Evolutionary conservation across 2,797 vertebrate genomes (phyloP).

Genomic region (Sylvia borin): DNA sequence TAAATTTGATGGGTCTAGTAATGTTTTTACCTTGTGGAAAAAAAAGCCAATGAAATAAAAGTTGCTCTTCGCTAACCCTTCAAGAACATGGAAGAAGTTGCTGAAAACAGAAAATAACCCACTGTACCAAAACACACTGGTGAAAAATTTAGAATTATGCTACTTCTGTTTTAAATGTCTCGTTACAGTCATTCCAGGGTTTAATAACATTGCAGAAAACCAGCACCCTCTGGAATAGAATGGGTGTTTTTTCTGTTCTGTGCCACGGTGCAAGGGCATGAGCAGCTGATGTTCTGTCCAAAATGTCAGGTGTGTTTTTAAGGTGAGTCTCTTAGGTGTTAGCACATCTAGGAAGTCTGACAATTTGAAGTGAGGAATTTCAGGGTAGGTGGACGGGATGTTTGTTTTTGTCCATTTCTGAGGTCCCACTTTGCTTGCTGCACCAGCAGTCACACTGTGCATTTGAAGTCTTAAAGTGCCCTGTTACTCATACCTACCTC

Average conservation of each 20-base stretch:
- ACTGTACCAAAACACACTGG: background rate
- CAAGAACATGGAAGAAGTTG: background rate
- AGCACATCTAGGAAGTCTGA: background rate
- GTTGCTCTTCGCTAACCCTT: background rate
- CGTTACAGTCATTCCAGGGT: background rate
- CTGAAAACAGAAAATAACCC: background rate
- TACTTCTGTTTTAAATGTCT: background rate
- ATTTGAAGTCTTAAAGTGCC: background rate
- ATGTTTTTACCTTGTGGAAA: background rate
- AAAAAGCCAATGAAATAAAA: rapidly evolving
- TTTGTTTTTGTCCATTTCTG: background rate
- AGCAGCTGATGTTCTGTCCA: background rate
- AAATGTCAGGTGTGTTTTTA: background rate
- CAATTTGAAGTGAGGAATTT: background rate
- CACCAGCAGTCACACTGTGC: background rate
- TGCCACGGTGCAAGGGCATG: background rate
- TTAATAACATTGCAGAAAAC: background rate
- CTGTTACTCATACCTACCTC: background rate
- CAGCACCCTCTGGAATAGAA: background rate
- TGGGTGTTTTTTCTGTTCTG: background rate
- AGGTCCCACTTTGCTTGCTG: background rate
- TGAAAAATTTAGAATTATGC: background rate
- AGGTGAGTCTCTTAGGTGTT: background rate
- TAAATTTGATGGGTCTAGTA: background rate
- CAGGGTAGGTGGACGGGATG: background rate